Conservation (phyloP, 1,140 invertebrate genomes). For the Trigoniulus corallinus region DNA sequence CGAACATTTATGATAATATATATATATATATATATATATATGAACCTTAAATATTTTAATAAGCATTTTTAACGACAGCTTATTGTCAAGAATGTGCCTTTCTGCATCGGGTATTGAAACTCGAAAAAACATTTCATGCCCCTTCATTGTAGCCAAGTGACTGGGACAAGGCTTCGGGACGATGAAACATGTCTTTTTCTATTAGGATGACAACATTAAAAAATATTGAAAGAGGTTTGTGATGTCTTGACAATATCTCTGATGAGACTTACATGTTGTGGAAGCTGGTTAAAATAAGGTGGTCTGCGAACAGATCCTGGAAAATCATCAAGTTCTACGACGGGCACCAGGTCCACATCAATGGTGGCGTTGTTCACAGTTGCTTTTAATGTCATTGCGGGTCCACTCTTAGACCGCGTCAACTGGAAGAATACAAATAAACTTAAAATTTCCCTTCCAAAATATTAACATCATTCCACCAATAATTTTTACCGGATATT, state of each 20-base stretch:
- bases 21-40: too few species aligned
- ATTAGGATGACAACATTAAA: background rate
- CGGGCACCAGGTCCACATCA: conserved; percentile 1
- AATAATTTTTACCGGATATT: background rate
- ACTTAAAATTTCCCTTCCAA: background rate
- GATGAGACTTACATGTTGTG: background rate
- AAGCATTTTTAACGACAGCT: background rate
- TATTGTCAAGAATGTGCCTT: background rate
- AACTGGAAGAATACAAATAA: background rate
- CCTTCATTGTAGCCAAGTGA: background rate
- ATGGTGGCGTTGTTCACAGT: background rate
- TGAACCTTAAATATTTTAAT: conserved; percentile 9
- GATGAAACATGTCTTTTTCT: background rate
- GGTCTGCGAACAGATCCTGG: background rate
- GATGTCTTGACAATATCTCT: background rate
- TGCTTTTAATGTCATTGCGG: background rate
- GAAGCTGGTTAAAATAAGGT: background rate
- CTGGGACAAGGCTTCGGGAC: background rate
- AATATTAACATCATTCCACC: background rate
- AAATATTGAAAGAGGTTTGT: background rate
- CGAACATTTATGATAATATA: background rate
- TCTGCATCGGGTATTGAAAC: conserved; percentile 1
- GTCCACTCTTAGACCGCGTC: background rate
- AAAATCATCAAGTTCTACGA: background rate
- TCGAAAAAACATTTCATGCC: background rate